Percentiles rank a stretch among this genome's conserved stretches.
Conservation (phyloP, 2,113 vertebrate genomes). For the Equus quagga region DNA sequence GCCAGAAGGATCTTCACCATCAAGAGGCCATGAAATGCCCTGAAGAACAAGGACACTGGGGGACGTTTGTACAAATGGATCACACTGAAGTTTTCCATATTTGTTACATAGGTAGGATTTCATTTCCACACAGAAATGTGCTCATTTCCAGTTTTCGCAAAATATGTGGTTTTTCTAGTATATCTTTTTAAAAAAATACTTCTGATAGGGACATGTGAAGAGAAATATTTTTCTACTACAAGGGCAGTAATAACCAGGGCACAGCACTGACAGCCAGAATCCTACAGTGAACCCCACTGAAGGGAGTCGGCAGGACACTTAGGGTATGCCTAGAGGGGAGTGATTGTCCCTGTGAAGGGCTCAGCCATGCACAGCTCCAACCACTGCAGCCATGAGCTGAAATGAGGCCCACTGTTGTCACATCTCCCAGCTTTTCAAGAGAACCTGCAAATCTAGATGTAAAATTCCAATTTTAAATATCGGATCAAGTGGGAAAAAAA, state of each 20-base stretch:
- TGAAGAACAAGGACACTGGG: accelerated
- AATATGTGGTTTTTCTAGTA: neutral
- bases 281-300: accelerated
- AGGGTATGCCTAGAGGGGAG: accelerated
- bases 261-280: neutral
- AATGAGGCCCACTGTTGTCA: neutral
- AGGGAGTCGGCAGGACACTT: accelerated
- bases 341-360: accelerated
- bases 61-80: accelerated
- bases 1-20: accelerated
- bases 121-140: neutral
- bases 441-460: neutral
- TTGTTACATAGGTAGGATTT: neutral
- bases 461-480: neutral
- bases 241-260: neutral
- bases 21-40: accelerated
- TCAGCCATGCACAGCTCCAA: neutral
- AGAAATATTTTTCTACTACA: neutral
- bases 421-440: neutral
- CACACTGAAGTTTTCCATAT: neutral
- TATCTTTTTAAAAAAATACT: neutral
- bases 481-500: neutral
- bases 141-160: neutral
- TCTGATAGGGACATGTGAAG: neutral
- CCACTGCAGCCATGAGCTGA: neutral